Base-by-base conservation (phyloP, 1,140 invertebrate genomes). In the Acromyrmex heyeri region DNA sequence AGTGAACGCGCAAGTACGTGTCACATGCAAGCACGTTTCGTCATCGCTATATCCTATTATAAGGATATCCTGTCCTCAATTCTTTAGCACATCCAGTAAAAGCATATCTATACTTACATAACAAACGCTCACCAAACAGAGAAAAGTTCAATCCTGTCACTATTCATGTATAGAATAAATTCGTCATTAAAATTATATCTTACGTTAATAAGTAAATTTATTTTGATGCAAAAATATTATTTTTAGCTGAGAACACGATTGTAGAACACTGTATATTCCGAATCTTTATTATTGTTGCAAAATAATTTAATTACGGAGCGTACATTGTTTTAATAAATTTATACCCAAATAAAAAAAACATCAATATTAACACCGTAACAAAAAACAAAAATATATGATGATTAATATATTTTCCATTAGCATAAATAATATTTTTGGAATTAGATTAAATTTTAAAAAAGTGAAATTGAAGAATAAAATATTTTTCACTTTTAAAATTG, bases 1-100 rank as follows among this genome's bases (percentile, higher is more conserved):
- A 75, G 16, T 18, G n/a, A 75, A 50, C 69, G 53, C 14, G 24
- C 69, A 75, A 75, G 55, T 38, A 82, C 4, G 38, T 83, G 79
- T 83, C 79, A 83, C 14, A 24, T 83, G 38, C 79, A 83, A 82
- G 14, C 69, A 27, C 21, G n/a, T n/a, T 50, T 82, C 67, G 69
- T 72, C 67, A 8, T 83, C 38, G n/a, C 24, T 18, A 34, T 79
- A 67, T 79, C 14, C 38, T 73, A 38, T 38, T 38, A 38, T 38
- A 30, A 57, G 16, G 5, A 72, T 30, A 73, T 24, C 14, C 1
- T 12, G 24, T 16, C 16, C 48, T 18, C 18, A 34, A 48, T 73
- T 79, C 44, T 69, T 79, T 24, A 18, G 18, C 38, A 38, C 18
- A 38, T 3, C 6, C 14, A 16, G 30, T 55, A 38, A 79, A 69